These are phyloP conservation scores for Gallinago nigripennis DNA, from an alignment of 2,797 vertebrate genomes.

Conservation along the genomic window DNA sequence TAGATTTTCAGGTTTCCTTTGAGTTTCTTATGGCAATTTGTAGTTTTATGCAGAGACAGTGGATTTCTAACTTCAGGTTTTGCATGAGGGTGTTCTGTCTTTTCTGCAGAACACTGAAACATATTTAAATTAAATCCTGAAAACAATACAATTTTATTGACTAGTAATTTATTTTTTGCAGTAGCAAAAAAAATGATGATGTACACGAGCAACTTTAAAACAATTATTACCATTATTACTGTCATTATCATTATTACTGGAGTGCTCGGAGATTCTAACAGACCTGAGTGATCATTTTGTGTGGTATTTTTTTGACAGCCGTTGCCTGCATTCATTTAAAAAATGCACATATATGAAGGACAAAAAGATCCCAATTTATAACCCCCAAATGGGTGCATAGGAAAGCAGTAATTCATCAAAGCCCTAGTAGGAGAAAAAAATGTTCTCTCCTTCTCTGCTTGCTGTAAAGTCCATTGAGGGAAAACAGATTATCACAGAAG, in stretches of 20 bases:
- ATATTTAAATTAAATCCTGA: neutral
- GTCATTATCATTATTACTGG: neutral
- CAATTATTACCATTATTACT: neutral
- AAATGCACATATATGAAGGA: neutral
- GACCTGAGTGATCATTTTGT: neutral
- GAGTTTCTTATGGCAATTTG: neutral
- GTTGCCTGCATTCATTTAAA: neutral
- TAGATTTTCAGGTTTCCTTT: neutral
- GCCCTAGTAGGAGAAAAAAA: neutral
- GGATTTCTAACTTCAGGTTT: neutral
- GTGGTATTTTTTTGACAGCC: neutral
- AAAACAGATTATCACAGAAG: neutral
- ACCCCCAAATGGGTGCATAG: neutral
- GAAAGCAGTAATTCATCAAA: neutral
- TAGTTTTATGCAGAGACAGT: neutral
- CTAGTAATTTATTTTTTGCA: neutral
- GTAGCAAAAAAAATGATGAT: neutral
- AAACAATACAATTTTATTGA: neutral
- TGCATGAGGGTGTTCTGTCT: neutral
- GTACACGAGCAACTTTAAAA: neutral
- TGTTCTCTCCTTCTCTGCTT: neutral
- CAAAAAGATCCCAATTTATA: fast-evolving
- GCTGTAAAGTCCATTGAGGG: neutral
- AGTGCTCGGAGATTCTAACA: neutral
- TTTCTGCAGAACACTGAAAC: neutral